These are phyloP conservation scores for Etheostoma cragini DNA, from an alignment of 2,113 vertebrate species.

Conservation along the genomic window DNA sequence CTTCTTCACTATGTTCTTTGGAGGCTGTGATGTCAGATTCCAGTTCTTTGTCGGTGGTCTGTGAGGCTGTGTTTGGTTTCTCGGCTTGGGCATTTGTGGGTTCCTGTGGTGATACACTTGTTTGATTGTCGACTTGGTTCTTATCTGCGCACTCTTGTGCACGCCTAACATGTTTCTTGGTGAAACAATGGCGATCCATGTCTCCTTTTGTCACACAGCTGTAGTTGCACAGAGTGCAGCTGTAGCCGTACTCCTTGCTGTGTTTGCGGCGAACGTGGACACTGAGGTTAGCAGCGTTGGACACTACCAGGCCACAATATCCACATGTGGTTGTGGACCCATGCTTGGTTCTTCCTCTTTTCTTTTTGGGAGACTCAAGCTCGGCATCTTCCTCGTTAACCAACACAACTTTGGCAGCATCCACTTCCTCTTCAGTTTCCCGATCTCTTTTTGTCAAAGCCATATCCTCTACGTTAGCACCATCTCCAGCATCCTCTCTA, in stretches of 20 bases:
- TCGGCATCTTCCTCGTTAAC: conserved; percentile 63
- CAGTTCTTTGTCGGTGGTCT: conserved; percentile 33
- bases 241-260: conserved; percentile 95
- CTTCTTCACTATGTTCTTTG: conserved; percentile 43
- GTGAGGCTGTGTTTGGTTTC: conserved; percentile 23
- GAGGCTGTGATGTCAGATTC: conserved; percentile 49
- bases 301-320: conserved; percentile 94
- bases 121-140: conserved; percentile 55
- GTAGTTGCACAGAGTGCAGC: conserved; percentile 95
- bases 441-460: conserved; percentile 22
- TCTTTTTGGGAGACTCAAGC: conserved; percentile 75
- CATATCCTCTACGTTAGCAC: background rate
- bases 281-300: conserved; percentile 94
- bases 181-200: conserved; percentile 98
- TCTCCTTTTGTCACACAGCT: conserved; percentile 98
- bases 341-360: conserved; percentile 89
- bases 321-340: conserved; percentile 87
- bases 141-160: conserved; percentile 82
- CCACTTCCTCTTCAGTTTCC: conserved; percentile 45
- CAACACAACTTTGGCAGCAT: conserved; percentile 25
- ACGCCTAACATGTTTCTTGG: conserved; percentile 93
- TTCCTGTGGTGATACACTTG: conserved; percentile 26
- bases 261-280: conserved; percentile 97
- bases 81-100: conserved; percentile 26
- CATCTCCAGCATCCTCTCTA: conserved; percentile 59